Evolutionary conservation across 1,140 invertebrate species (phyloP).

Genomic region (Neelides sp.): DNA sequence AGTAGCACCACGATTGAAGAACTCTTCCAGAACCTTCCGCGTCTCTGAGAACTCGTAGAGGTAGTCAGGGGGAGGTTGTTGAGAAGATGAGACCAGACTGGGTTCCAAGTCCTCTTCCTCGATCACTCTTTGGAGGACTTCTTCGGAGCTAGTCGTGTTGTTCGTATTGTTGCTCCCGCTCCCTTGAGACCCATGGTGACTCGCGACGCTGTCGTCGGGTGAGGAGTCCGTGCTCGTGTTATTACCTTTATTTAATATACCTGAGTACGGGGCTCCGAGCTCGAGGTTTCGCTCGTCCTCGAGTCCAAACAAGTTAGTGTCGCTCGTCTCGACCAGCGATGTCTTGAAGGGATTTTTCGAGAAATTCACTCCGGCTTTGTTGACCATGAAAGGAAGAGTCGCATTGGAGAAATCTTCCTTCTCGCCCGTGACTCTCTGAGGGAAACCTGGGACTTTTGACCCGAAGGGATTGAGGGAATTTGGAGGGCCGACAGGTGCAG

Average conservation of each 20-base stretch:
- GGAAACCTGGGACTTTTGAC: slow-evolving; percentile 47
- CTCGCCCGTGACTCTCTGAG: slow-evolving; percentile 46
- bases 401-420: too few species aligned
- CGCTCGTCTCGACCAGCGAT: too few species aligned
- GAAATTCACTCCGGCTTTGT: too few species aligned
- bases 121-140: neutral
- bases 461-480: slow-evolving; percentile 28
- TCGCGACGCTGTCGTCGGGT: slow-evolving; percentile 20
- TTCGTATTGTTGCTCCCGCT: slow-evolving; percentile 7
- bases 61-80: slow-evolving; percentile 45
- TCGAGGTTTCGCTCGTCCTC: too few species aligned
- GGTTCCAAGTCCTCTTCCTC: neutral
- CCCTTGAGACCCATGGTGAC: slow-evolving; percentile 25
- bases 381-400: too few species aligned
- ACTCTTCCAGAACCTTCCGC: slow-evolving; percentile 76
- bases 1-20: slow-evolving; percentile 49
- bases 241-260: too few species aligned
- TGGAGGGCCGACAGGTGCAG: too few species aligned
- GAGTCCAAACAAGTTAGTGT: too few species aligned
- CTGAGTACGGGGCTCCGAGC: too few species aligned
- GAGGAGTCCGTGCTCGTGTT: slow-evolving; percentile 10
- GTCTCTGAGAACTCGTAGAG: slow-evolving; percentile 83
- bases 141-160: slow-evolving; percentile 8
- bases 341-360: too few species aligned
- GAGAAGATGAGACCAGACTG: slow-evolving; percentile 18